Base-by-base conservation (phyloP, 2,888 invertebrate species). In the Protula sp. region DNA sequence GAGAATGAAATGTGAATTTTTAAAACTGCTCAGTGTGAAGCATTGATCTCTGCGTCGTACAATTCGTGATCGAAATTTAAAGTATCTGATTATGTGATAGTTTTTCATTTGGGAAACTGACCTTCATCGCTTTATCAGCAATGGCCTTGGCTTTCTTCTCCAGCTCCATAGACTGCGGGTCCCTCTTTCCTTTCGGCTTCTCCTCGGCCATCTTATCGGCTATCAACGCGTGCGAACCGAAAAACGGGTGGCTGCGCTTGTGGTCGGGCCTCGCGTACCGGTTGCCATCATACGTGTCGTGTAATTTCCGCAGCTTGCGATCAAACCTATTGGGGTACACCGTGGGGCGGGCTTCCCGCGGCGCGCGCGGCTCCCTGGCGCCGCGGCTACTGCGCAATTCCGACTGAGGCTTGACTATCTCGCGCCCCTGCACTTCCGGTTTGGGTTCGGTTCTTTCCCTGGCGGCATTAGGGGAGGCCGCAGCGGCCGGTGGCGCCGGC, bases 51-150 rank as follows among this genome's bases (percentile, higher is more conserved):
- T n/a, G n/a, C n/a, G n/a, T n/a, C n/a, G n/a, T n/a, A n/a, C n/a
- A n/a, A n/a, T n/a, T n/a, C n/a, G n/a, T n/a, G n/a, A n/a, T n/a
- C n/a, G n/a, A n/a, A n/a, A n/a, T n/a, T n/a, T n/a, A n/a, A n/a
- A n/a, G n/a, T n/a, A n/a, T n/a, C n/a, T n/a, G n/a, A n/a, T n/a
- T n/a, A n/a, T n/a, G n/a, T n/a, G n/a, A n/a, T n/a, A n/a, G n/a
- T n/a, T n/a, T n/a, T n/a, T n/a, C n/a, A n/a, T n/a, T n/a, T n/a
- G 19, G 19, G 9, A 38, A 38, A 38, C 38, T 64, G 26, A 67
- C 67, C 64, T 62, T 65, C 30, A 65, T 47, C 1, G 67, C 67
- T 57, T 57, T 65, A 1, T 60, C 57, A 2, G 65, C 57, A 1
- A 51, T 22, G 3, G 30, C 22, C 26, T 65, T 62, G 26, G 67